Evolutionary conservation across 1,140 invertebrate genomes (phyloP), one percentile per base, ranked within the genome.

Genomic region (Achatina immaculata): DNA sequence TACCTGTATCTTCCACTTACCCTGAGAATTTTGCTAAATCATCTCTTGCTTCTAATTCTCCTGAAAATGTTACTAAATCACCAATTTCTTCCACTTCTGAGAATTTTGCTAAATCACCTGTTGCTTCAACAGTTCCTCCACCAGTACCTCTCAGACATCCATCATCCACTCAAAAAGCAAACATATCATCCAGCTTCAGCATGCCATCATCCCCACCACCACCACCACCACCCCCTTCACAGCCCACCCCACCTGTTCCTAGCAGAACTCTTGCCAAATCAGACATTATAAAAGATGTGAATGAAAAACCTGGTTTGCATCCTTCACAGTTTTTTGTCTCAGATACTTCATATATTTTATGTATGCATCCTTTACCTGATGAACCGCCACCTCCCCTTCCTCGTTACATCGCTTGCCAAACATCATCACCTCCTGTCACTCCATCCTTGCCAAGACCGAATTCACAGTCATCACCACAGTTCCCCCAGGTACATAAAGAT

Each of bases 371-470:
- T 28, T 87, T 85, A 16, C 88, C 87, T 28, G 82, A 84, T 45
- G 86, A 82, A 45, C 87, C 89, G 69, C 89, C 88, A n/a, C 87
- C 88, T 19, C 88, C 88, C 19, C 83, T 87, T 45, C 86, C 87
- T 45, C 36, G 77, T 72, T 75, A 82, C 21, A 72, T 78, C 38
- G 68, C 42, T 40, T 55, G 83, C 43, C 72, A 80, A 40, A 31
- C 78, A 72, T 34, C 85, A 55, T 72, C 83, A 42, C 51, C 78
- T 74, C 78, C 58, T 43, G 36, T 68, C 9, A 69, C 45, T n/a
- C 75, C 34, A 42, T 16, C 68, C 4, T n/a, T 40, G 51, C 31
- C 58, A 65, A 48, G 38, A 48, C n/a, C 78, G 19, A 21, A 43
- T 69, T 21, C 38, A 28, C 14, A 73, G 21, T 65, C 68, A 36